Percentiles rank a stretch among this genome's conserved stretches.
These are phyloP conservation scores for Emys orbicularis DNA, from an alignment of 2,797 vertebrate species.

Conservation along the genomic window DNA sequence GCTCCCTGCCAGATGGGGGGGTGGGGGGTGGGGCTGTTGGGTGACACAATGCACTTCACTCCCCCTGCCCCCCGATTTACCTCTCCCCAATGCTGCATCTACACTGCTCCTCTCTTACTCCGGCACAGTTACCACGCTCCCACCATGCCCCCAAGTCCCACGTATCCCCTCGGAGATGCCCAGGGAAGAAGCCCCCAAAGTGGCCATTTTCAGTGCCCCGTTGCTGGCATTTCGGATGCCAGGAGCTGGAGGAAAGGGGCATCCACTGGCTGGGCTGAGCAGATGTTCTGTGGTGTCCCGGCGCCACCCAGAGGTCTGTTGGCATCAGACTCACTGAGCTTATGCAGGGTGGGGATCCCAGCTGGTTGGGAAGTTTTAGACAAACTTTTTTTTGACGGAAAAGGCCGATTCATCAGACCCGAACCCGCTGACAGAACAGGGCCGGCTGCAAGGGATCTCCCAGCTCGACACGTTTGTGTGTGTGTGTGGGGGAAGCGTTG, in stretches of 20 bases:
- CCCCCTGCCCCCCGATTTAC: no score
- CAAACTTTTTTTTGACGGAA: neutral
- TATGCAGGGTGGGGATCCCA: neutral
- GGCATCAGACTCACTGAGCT: neutral
- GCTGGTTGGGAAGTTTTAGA: neutral
- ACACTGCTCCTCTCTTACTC: no score
- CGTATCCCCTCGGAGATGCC: no score
- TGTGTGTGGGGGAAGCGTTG: accelerated
- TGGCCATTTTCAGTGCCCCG: no score
- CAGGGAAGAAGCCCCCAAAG: neutral
- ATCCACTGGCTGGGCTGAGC: neutral
- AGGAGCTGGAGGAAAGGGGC: no score
- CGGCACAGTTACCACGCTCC: neutral
- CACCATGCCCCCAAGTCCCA: no score
- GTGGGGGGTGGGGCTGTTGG: no score
- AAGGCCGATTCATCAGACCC: neutral
- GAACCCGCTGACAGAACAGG: neutral
- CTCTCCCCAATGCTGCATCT: no score
- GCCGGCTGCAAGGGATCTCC: neutral
- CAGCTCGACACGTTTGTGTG: no score
- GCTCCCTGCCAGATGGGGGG: no score
- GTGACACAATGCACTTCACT: no score
- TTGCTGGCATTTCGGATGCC: neutral
- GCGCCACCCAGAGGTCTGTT: neutral
- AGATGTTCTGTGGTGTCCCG: neutral